phyloP scores from a whole-genome alignment of 2,888 invertebrate genomes.

The Eilema sororculum region DNA sequence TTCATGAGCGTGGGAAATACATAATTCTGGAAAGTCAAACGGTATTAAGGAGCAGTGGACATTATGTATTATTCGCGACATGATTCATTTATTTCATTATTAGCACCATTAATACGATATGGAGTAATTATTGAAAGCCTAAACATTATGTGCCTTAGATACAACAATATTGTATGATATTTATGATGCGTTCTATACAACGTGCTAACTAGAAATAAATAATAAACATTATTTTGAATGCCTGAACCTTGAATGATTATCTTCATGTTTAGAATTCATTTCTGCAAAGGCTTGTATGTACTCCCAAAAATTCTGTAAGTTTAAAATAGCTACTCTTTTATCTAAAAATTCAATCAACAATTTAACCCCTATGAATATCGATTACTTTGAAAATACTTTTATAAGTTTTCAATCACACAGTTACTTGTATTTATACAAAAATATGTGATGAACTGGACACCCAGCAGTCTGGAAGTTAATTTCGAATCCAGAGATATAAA shows the following conservation, averaged over 20 bases:
- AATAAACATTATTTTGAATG: conserved; percentile 82
- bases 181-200: conserved; percentile 87
- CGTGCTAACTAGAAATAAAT: conserved; percentile 86
- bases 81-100: conserved; percentile 64
- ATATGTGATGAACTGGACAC: conserved; percentile 59
- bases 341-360: conserved; percentile 47
- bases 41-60: conserved; percentile 25
- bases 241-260: conserved; percentile 73
- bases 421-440: conserved; percentile 37
- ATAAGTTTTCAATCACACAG: conserved; percentile 25
- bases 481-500: conserved; percentile 75
- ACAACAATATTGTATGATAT: conserved; percentile 88
- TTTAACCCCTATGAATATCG: conserved; percentile 30
- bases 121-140: conserved; percentile 86
- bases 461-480: conserved; percentile 77
- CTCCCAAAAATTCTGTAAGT: conserved; percentile 62
- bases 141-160: conserved; percentile 88
- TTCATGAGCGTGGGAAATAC: conserved; percentile 61
- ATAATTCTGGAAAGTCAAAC: conserved; percentile 42
- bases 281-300: conserved; percentile 76
- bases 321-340: conserved; percentile 33
- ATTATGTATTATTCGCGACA: conserved; percentile 65
- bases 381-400: conserved; percentile 29
- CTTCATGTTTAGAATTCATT: conserved; percentile 78
- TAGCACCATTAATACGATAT: conserved; percentile 85